Percentiles rank a stretch among this genome's conserved stretches.
Evolutionary conservation across 2,888 invertebrate species (phyloP).

Genomic region (Drosophila hamatofila): DNA sequence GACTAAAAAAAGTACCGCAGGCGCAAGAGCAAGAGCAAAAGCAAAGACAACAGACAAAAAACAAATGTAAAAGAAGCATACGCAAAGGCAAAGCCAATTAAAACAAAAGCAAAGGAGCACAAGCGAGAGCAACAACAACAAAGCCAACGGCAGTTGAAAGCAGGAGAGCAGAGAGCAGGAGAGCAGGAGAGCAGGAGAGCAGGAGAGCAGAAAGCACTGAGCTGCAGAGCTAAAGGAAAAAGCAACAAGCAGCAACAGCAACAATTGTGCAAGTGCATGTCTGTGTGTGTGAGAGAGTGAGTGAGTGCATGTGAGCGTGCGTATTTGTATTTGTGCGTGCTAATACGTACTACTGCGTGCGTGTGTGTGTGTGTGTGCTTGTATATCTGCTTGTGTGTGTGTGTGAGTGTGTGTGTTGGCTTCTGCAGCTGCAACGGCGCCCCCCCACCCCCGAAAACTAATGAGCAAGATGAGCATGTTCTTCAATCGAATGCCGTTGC

Average conservation of each 20-base stretch:
- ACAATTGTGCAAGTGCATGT: conserved; percentile 5
- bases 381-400: background rate
- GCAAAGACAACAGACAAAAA: background rate
- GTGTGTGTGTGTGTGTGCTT: background rate
- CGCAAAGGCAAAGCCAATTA: background rate
- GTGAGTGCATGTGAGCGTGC: background rate
- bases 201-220: too few relatives aligned
- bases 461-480: conserved; percentile 15
- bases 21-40: background rate
- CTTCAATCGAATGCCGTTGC: conserved; percentile 26
- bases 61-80: background rate
- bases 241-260: conserved; percentile 2
- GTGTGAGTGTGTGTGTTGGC: background rate
- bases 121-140: background rate
- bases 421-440: background rate
- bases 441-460: background rate
- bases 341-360: background rate
- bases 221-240: background rate
- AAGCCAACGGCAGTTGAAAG: background rate
- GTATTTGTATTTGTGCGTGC: background rate
- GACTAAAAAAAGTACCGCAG: background rate
- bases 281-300: background rate
- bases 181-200: background rate
- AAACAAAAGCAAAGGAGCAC: background rate
- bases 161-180: background rate